A percentile compares a stretch with the other conserved stretches of the same genome.
Evolutionary conservation across 2,888 invertebrate species (phyloP).

Genomic region (Platerodrilus igneus): DNA sequence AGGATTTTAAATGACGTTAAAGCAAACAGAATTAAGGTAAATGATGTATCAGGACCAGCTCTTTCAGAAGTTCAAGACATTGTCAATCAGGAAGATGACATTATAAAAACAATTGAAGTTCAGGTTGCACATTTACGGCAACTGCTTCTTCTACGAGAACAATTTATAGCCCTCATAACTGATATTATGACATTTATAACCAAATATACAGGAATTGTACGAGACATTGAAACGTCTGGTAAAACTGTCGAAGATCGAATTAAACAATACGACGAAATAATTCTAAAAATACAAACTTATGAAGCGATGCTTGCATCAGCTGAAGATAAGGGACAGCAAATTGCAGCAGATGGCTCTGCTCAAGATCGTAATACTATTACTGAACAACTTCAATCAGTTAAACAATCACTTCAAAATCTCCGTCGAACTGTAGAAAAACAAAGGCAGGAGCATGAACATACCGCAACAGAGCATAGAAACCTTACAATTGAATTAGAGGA

Average conservation of each 20-base stretch:
- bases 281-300: conserved; percentile 82
- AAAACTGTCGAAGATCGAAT: conserved; percentile 82
- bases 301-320: conserved; percentile 84
- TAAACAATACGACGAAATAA: conserved; percentile 79
- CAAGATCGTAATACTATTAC: conserved; percentile 84
- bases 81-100: conserved; percentile 76
- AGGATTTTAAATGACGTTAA: conserved; percentile 72
- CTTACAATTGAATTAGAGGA: conserved; percentile 77
- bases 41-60: conserved; percentile 71
- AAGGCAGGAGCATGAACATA: conserved; percentile 80
- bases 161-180: conserved; percentile 79
- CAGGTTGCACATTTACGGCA: conserved; percentile 78
- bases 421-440: conserved; percentile 80
- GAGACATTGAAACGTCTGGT: conserved; percentile 80
- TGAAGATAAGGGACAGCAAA: conserved; percentile 88
- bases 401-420: conserved; percentile 75
- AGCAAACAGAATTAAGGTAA: conserved; percentile 70
- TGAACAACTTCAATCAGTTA: conserved; percentile 79
- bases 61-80: conserved; percentile 75
- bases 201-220: conserved; percentile 79
- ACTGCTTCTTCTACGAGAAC: conserved; percentile 75
- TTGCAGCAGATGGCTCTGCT: conserved; percentile 83
- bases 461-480: conserved; percentile 84
- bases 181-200: conserved; percentile 85
- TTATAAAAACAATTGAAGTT: conserved; percentile 79